Evolutionary conservation across 2,113 vertebrate species (phyloP).

Genomic region (Caracal caracal): DNA sequence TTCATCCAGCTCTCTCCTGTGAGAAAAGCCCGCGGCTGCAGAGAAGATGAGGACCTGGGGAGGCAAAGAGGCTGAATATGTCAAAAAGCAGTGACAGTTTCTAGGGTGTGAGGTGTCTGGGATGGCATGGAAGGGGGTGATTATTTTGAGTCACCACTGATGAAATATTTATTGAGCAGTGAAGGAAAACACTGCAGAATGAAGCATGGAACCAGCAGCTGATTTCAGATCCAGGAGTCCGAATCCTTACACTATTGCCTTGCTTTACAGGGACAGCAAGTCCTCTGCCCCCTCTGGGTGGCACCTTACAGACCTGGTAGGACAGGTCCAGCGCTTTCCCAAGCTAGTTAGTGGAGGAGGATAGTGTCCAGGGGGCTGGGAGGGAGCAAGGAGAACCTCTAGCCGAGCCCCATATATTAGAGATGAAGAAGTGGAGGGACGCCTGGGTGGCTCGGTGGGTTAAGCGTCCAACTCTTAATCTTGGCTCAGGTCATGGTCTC

Average conservation of each 20-base stretch:
- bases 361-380: background rate
- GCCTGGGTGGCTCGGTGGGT: no score
- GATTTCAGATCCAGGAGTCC: background rate
- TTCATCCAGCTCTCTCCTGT: background rate
- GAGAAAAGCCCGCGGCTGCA: background rate
- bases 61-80: background rate
- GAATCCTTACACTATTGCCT: background rate
- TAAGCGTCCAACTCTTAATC: no score
- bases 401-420: background rate
- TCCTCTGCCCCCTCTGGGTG: background rate
- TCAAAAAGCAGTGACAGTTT: background rate
- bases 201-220: background rate
- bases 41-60: background rate
- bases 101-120: background rate
- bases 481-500: no score
- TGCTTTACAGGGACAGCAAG: background rate
- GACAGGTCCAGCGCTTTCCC: no score
- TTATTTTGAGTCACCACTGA: background rate
- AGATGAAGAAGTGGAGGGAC: background rate
- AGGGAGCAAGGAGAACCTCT: background rate
- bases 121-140: background rate
- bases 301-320: background rate
- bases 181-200: slow-evolving; percentile 6
- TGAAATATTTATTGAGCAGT: slow-evolving; percentile 48
- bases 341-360: no score